A percentile compares a stretch with the other conserved stretches of the same genome.
These are phyloP conservation scores for Orthosia gothica DNA, from an alignment of 2,888 invertebrate genomes.

Conservation along the genomic window DNA sequence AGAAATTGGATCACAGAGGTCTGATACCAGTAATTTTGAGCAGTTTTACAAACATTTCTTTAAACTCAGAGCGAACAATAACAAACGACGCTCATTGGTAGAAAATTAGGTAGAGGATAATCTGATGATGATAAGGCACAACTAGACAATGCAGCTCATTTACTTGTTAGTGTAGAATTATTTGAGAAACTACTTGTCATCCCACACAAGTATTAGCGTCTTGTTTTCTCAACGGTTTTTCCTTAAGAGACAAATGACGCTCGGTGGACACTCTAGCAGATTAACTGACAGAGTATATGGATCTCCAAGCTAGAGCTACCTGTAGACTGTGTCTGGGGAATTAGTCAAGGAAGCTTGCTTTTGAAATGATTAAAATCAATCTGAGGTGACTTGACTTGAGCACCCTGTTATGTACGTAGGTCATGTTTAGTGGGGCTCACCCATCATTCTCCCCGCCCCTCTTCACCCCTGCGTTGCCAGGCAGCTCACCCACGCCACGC, in stretches of 20 bases:
- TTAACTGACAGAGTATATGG: neutral
- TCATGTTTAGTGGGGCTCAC: neutral
- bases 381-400: neutral
- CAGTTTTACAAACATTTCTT: neutral
- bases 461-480: neutral
- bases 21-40: neutral
- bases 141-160: conserved; percentile 6
- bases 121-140: neutral
- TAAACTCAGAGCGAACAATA: neutral
- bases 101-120: no score
- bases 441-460: neutral
- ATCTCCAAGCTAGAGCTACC: neutral
- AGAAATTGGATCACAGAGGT: neutral
- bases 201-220: conserved; percentile 6
- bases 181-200: conserved; percentile 22
- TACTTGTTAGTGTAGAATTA: neutral
- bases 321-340: neutral
- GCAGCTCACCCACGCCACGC: conserved; percentile 1
- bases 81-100: neutral
- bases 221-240: conserved; percentile 26
- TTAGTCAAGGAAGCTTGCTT: neutral
- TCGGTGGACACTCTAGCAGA: conserved; percentile 5
- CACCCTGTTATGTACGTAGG: neutral
- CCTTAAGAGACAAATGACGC: conserved; percentile 4
- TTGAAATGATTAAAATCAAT: neutral